Evolutionary conservation across 2,797 vertebrate species (phyloP).

Genomic region (Caiman crocodilus): DNA sequence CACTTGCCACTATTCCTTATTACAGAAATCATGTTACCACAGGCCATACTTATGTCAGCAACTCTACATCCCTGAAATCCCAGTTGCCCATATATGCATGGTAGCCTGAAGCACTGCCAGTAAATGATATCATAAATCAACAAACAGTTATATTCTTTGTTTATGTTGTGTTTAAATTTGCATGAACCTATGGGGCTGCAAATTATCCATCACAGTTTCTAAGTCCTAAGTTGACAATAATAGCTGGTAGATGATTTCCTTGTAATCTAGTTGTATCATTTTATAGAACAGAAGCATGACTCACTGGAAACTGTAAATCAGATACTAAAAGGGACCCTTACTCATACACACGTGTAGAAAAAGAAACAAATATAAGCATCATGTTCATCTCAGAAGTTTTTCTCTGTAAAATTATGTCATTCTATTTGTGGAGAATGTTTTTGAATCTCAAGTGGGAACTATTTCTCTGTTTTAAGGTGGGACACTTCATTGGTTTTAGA

Average conservation of each 20-base stretch:
- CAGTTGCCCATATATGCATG: conserved; percentile 62
- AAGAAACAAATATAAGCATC: background rate
- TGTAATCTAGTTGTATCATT: conserved; percentile 36
- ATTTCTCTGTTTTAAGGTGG: background rate
- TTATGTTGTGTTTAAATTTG: conserved; percentile 56
- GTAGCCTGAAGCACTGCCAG: conserved; percentile 59
- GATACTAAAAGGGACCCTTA: conserved; percentile 42
- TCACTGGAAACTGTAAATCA: conserved; percentile 10
- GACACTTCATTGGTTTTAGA: background rate
- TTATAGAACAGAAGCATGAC: conserved; percentile 31
- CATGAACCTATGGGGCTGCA: conserved; percentile 6
- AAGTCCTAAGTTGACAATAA: conserved; percentile 25
- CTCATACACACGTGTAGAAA: background rate
- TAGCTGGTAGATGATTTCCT: background rate
- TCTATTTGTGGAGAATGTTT: conserved; percentile 9
- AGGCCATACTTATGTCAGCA: conserved; percentile 73
- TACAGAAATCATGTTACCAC: conserved; percentile 72
- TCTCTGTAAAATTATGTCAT: background rate
- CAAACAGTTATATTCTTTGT: conserved; percentile 45
- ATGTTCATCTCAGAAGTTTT: background rate
- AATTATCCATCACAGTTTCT: conserved; percentile 38
- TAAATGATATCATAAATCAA: conserved; percentile 75
- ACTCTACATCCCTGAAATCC: conserved; percentile 67
- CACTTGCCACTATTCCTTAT: conserved; percentile 69
- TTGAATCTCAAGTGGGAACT: background rate